These are phyloP conservation scores for Caenorhabditis zanzibari DNA, from an alignment of 2,888 invertebrate genomes.

Conservation along the genomic window DNA sequence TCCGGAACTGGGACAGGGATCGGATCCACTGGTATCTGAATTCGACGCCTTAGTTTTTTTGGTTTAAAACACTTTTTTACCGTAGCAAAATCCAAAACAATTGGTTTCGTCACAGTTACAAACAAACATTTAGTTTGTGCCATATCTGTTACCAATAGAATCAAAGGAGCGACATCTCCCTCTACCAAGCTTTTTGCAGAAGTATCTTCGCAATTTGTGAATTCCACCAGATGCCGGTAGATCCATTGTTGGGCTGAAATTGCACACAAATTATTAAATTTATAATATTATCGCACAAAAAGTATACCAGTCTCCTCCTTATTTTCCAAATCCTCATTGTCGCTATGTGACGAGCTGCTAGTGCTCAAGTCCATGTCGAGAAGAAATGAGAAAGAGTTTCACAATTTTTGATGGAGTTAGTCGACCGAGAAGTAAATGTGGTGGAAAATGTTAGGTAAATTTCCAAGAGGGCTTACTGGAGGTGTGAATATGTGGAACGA, in stretches of 20 bases:
- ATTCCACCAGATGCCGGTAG: constrained; percentile 57
- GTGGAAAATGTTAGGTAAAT: too few species aligned
- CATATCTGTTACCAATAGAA: constrained; percentile 59
- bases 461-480: too few species aligned
- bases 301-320: constrained; percentile 62
- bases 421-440: background rate
- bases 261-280: background rate
- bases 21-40: constrained; percentile 3
- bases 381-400: background rate
- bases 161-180: constrained; percentile 59
- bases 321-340: constrained; percentile 48
- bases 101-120: constrained; percentile 51
- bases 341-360: constrained; percentile 40
- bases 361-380: background rate
- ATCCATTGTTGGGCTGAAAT: constrained; percentile 67
- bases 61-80: background rate
- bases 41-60: too few species aligned
- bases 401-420: background rate
- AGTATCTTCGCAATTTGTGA: constrained; percentile 63
- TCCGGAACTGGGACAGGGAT: constrained; percentile 8
- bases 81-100: constrained; percentile 11
- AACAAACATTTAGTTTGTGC: constrained; percentile 55
- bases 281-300: too few species aligned
- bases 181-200: constrained; percentile 64
- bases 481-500: too few species aligned